Conservation (phyloP, 1,140 invertebrate genomes). For the Phenacoccus solenopsis region DNA sequence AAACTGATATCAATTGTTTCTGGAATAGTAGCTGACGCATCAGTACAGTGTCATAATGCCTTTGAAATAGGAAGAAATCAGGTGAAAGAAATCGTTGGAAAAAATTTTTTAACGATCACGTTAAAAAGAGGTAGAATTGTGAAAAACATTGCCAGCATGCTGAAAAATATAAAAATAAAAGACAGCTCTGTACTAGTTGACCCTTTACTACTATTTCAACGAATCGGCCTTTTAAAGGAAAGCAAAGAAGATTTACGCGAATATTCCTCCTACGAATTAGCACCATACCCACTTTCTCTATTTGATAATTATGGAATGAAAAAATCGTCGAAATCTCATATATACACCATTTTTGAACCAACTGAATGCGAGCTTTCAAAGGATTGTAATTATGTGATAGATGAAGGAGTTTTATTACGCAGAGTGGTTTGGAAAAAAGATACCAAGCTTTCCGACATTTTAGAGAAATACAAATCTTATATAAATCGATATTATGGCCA, state of each 20-base stretch:
- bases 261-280: slow-evolving; percentile 34
- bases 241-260: slow-evolving; percentile 30
- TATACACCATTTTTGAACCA: slow-evolving; percentile 29
- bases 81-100: slow-evolving; percentile 26
- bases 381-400: slow-evolving; percentile 19
- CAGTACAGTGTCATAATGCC: slow-evolving; percentile 34
- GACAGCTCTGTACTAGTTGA: slow-evolving; percentile 31
- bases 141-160: too few species aligned
- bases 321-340: slow-evolving; percentile 32
- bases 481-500: slow-evolving; percentile 21
- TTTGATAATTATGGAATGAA: slow-evolving; percentile 34
- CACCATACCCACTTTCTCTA: slow-evolving; percentile 32
- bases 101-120: not conserved
- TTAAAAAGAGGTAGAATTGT: slow-evolving; percentile 12
- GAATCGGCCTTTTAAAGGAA: slow-evolving; percentile 31
- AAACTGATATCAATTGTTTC: slow-evolving; percentile 31
- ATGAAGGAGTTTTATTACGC: slow-evolving; percentile 27
- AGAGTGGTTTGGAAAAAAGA: slow-evolving; percentile 24
- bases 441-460: slow-evolving; percentile 20
- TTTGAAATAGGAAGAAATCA: slow-evolving; percentile 30
- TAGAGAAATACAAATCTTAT: slow-evolving; percentile 23
- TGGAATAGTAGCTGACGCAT: slow-evolving; percentile 31
- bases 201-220: slow-evolving; percentile 33
- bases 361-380: not conserved
- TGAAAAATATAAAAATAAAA: slow-evolving; percentile 26